phyloP scores from a whole-genome alignment of 2,797 vertebrate species.

The Hafferia zeledoni region DNA sequence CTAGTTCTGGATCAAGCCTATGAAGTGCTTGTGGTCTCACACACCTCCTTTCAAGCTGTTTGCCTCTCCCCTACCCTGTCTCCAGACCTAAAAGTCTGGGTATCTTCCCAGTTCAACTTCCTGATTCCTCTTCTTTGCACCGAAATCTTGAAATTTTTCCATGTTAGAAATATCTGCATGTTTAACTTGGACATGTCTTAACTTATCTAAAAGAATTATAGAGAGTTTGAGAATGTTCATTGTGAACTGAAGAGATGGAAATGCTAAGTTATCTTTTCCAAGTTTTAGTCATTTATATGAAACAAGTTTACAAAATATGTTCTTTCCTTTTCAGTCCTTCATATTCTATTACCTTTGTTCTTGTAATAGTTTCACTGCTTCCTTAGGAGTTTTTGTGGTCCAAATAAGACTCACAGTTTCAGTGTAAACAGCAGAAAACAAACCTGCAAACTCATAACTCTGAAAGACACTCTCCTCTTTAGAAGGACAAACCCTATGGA shows the following conservation, averaged over 20 bases:
- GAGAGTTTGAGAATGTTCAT: neutral
- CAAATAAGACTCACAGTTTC: neutral
- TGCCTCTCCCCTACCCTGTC: neutral
- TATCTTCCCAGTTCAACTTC: neutral
- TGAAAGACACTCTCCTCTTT: neutral
- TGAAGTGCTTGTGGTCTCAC: neutral
- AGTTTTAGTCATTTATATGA: neutral
- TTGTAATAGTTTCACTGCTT: neutral
- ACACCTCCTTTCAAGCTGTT: neutral
- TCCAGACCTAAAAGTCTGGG: neutral
- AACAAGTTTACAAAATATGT: neutral
- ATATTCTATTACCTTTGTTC: neutral
- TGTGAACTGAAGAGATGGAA: neutral
- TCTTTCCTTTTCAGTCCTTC: neutral
- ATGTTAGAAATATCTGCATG: neutral
- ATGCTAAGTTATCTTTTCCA: neutral
- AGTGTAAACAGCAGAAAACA: neutral
- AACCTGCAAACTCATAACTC: neutral
- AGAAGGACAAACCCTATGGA: neutral
- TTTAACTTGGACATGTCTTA: neutral
- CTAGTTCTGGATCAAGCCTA: neutral
- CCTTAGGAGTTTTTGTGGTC: neutral
- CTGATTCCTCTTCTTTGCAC: neutral
- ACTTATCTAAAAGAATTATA: constrained; percentile 1
- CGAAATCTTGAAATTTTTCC: neutral